phyloP scores from a whole-genome alignment of 2,797 vertebrate genomes.

The Gila robusta region DNA sequence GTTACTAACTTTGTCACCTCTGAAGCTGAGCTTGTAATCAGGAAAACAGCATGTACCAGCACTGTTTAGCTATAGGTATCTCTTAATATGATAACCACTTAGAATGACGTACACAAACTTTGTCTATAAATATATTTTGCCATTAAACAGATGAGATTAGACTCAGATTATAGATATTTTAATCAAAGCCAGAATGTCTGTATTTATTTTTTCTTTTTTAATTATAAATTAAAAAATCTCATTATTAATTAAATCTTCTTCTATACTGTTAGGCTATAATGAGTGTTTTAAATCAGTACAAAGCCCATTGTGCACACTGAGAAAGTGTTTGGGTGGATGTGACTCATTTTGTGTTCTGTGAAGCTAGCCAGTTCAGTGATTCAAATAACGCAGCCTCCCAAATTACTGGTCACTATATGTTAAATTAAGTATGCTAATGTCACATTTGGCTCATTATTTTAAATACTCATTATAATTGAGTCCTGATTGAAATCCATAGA shows the following conservation, averaged over 20 bases:
- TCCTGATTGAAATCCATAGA: neutral
- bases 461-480: neutral
- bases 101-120: slow-evolving; percentile 12
- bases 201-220: neutral
- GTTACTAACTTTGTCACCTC: slow-evolving; percentile 41
- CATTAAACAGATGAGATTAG: neutral
- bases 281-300: neutral
- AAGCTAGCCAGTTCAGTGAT: slow-evolving; percentile 8
- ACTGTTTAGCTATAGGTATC: slow-evolving; percentile 15
- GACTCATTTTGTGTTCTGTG: neutral
- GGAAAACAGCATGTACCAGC: slow-evolving; percentile 29
- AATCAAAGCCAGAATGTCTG: neutral
- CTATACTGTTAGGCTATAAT: neutral
- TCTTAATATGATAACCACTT: slow-evolving; percentile 13
- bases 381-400: neutral
- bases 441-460: neutral
- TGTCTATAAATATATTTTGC: neutral
- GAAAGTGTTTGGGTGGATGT: neutral
- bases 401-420: neutral
- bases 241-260: too few relatives aligned
- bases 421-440: neutral
- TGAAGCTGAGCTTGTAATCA: slow-evolving; percentile 44
- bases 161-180: neutral
- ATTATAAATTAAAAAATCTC: neutral
- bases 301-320: neutral